Evolutionary conservation across 2,888 invertebrate genomes (phyloP).

Genomic region (Pollenia angustigena): DNA sequence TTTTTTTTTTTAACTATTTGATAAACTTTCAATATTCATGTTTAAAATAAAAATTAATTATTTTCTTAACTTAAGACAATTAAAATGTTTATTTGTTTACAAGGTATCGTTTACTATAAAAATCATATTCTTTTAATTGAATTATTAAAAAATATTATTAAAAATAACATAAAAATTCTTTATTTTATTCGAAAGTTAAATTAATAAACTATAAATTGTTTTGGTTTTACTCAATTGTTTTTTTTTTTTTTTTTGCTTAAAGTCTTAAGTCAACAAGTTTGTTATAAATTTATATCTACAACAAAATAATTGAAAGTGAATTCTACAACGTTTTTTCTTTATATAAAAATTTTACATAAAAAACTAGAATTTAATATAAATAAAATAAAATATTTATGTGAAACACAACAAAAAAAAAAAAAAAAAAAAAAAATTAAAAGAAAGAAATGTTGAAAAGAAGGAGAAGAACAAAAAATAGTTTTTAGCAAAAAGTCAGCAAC

Average conservation of each 20-base stretch:
- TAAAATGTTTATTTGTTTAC: no score
- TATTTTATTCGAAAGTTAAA: no score
- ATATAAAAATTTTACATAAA: background rate
- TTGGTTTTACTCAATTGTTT: background rate
- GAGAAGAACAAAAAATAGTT: background rate
- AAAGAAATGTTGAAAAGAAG: background rate
- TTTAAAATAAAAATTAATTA: no score
- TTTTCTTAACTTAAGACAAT: no score
- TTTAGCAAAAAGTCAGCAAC: conserved; percentile 25
- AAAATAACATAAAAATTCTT: no score
- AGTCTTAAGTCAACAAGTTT: conserved; percentile 54
- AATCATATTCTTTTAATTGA: no score
- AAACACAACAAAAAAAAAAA: background rate
- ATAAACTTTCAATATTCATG: no score
- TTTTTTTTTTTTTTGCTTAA: background rate
- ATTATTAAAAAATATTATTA: no score
- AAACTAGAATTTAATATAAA: background rate
- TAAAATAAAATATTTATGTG: conserved; percentile 36
- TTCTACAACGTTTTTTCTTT: conserved; percentile 29
- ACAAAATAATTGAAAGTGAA: conserved; percentile 58
- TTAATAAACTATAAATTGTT: background rate
- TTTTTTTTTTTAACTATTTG: no score
- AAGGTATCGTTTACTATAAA: no score
- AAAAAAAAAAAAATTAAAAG: background rate
- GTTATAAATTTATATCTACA: background rate